A percentile compares a stretch with the other conserved stretches of the same genome.
phyloP scores from a whole-genome alignment of 2,797 vertebrate genomes.

The Microcaecilia unicolor region DNA sequence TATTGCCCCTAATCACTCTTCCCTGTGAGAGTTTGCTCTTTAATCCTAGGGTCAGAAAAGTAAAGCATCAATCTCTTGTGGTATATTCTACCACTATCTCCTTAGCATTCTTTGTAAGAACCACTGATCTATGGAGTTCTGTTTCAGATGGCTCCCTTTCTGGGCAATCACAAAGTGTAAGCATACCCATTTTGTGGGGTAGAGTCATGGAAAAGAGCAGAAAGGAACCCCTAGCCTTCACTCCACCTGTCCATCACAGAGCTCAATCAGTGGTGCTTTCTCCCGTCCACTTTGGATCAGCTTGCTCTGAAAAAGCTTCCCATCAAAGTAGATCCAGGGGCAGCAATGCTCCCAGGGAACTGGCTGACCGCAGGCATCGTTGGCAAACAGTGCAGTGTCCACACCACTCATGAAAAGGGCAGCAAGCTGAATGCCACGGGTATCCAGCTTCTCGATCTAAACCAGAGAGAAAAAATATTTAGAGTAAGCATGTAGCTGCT shows the following conservation, averaged over 20 bases:
- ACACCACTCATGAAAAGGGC: constrained; percentile 86
- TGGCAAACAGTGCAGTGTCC: constrained; percentile 82
- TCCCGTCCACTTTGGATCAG: constrained; percentile 72
- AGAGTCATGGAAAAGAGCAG: no score
- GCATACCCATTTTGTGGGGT: no score
- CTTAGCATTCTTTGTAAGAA: not conserved
- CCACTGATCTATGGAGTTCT: no score
- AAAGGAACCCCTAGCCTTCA: not conserved
- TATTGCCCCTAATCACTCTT: no score
- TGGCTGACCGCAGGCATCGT: constrained; percentile 86
- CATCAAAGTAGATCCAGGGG: constrained; percentile 88
- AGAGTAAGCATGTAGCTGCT: no score
- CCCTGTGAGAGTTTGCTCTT: no score
- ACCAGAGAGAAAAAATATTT: constrained; percentile 5
- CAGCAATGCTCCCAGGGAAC: constrained; percentile 90
- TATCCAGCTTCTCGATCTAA: constrained; percentile 85
- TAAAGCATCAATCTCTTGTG: no score
- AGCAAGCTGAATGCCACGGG: constrained; percentile 80
- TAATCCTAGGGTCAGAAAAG: no score
- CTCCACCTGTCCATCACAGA: constrained; percentile 82
- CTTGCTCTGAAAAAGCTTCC: constrained; percentile 88
- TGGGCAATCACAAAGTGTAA: no score
- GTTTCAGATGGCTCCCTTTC: no score
- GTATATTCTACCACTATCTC: no score
- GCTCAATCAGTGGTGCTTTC: constrained; percentile 71